Conservation (phyloP, 2,113 vertebrate species). For the Elaphurus davidianus region DNA sequence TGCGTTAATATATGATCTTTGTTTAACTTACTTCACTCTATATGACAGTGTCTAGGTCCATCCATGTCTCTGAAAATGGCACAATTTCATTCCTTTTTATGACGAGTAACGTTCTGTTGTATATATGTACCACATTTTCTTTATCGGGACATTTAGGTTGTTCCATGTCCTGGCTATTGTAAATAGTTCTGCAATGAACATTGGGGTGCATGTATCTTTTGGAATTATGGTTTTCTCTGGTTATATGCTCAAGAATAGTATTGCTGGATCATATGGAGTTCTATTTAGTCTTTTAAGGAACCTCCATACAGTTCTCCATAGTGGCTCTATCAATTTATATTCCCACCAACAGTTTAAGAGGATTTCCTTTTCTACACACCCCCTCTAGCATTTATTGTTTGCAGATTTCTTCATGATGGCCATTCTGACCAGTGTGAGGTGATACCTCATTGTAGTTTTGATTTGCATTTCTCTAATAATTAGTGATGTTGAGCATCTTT, state of each 20-base stretch:
- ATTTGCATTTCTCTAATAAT: not conserved
- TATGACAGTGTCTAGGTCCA: not conserved
- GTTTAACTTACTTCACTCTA: not conserved
- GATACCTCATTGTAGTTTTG: not conserved
- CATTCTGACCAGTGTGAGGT: not conserved
- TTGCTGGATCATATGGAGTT: not conserved
- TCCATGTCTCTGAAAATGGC: not conserved
- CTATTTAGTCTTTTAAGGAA: not conserved
- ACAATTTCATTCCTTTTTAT: not conserved
- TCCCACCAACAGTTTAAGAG: not conserved
- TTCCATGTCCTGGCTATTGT: not conserved
- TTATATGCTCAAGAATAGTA: not conserved
- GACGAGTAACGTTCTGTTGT: not conserved
- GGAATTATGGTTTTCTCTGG: not conserved
- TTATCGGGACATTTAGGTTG: not conserved
- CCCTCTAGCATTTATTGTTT: not conserved
- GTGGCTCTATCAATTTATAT: not conserved
- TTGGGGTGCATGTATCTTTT: not conserved
- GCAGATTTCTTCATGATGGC: not conserved
- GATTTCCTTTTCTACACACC: not conserved
- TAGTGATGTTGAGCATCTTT: not conserved
- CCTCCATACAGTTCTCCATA: not conserved
- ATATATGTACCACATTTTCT: not conserved
- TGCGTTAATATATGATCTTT: not conserved
- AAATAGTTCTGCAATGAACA: not conserved